Percentiles rank a stretch among this genome's conserved stretches.
Evolutionary conservation across 2,113 vertebrate genomes (phyloP).

Genomic region (Rynchops niger): DNA sequence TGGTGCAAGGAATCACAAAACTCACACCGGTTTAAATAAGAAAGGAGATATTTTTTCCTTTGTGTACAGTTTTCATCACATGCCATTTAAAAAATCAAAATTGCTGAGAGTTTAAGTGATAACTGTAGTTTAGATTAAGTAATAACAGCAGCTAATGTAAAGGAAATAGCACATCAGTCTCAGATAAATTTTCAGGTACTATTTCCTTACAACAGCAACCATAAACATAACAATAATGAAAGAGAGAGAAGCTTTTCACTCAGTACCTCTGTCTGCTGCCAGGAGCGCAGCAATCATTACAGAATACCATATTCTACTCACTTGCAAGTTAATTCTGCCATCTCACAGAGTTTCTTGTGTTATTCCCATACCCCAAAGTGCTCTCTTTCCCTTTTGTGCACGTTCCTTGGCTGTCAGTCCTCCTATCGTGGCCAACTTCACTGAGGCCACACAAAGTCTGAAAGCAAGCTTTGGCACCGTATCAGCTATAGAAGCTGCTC

Average conservation of each 20-base stretch:
- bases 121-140: not conserved
- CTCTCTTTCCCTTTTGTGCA: not conserved
- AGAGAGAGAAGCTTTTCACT: not conserved
- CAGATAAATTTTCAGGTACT: not conserved
- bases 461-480: not conserved
- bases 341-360: not conserved
- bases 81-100: not conserved
- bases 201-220: not conserved
- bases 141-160: not conserved
- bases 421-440: not conserved
- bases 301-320: not conserved
- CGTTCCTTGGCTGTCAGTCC: not conserved
- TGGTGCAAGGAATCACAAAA: not conserved
- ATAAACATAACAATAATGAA: not conserved
- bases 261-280: not conserved
- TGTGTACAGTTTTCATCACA: not conserved
- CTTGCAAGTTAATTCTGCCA: not conserved
- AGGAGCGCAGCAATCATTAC: not conserved
- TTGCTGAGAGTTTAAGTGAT: not conserved
- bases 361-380: not conserved
- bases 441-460: not conserved
- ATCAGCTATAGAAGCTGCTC: not conserved
- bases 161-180: not conserved
- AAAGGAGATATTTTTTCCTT: not conserved
- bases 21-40: not conserved